Evolutionary conservation across 2,888 invertebrate genomes (phyloP).

Genomic region (Pandemis heparana): DNA sequence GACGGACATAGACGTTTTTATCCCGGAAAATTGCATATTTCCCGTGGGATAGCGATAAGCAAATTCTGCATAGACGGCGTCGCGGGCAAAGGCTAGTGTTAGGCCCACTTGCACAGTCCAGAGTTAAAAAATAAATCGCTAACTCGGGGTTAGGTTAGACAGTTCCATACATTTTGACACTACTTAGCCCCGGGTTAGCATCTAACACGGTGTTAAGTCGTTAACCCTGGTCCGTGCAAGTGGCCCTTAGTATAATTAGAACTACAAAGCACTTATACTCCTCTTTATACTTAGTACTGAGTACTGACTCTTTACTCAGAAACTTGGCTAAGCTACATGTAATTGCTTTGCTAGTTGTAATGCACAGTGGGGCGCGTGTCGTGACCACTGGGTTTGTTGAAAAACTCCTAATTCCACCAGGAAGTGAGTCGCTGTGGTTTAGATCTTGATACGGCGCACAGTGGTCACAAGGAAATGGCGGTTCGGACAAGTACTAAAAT

Average conservation of each 20-base stretch:
- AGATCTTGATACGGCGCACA: slow-evolving; percentile 37
- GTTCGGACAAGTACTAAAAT: slow-evolving; percentile 8
- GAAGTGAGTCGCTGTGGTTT: slow-evolving; percentile 30
- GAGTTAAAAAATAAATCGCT: no score
- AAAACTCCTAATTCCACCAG: slow-evolving; percentile 36
- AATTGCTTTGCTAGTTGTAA: slow-evolving; percentile 33
- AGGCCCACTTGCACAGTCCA: no score
- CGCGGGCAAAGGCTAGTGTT: no score
- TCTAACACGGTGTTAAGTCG: no score
- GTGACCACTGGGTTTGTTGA: slow-evolving; percentile 35
- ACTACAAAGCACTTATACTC: not conserved
- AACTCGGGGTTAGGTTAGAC: no score
- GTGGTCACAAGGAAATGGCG: not conserved
- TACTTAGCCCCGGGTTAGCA: no score
- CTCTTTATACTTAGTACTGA: not conserved
- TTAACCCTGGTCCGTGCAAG: no score
- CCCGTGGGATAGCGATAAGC: no score
- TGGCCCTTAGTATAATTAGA: not conserved
- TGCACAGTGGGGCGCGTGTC: slow-evolving; percentile 37
- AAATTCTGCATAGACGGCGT: no score
- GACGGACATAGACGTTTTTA: no score
- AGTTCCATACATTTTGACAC: no score
- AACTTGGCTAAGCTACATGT: not conserved
- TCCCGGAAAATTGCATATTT: no score
- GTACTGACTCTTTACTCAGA: not conserved